A percentile compares a stretch with the other conserved stretches of the same genome.
These are phyloP conservation scores for Notarius lentiginosus DNA, from an alignment of 2,113 vertebrate species.

Conservation along the genomic window DNA sequence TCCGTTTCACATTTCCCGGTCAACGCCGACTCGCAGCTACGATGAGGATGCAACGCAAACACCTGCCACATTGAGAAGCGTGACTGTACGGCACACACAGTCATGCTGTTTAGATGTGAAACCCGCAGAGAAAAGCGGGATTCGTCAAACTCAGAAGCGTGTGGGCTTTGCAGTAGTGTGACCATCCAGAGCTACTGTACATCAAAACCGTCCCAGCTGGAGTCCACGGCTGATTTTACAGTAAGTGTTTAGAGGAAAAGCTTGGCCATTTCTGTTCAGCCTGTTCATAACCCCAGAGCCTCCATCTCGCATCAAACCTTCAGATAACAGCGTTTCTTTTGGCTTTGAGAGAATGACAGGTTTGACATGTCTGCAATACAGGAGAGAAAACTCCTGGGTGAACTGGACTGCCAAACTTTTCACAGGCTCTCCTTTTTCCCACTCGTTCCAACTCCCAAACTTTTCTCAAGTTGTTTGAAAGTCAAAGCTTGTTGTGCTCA, in stretches of 20 bases:
- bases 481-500: conserved; percentile 55
- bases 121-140: conserved; percentile 16
- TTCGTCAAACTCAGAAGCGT: conserved; percentile 17
- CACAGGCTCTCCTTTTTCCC: conserved; percentile 40
- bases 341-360: conserved; percentile 58
- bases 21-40: not conserved
- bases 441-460: conserved; percentile 49
- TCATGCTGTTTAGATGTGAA: conserved; percentile 15
- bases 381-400: conserved; percentile 58
- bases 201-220: conserved; percentile 30
- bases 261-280: conserved; percentile 41
- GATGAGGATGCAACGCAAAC: not conserved
- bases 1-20: not conserved
- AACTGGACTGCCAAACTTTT: conserved; percentile 51
- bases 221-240: conserved; percentile 31
- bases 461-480: conserved; percentile 54
- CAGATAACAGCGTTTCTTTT: conserved; percentile 54
- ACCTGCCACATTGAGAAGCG: conserved; percentile 10
- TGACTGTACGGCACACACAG: conserved; percentile 6
- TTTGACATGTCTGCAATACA: conserved; percentile 61
- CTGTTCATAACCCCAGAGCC: conserved; percentile 48
- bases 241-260: conserved; percentile 38
- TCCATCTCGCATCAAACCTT: conserved; percentile 40
- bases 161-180: conserved; percentile 14
- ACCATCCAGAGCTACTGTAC: conserved; percentile 2